phyloP scores from a whole-genome alignment of 2,888 invertebrate species.

The Aleiodes alternator region DNA sequence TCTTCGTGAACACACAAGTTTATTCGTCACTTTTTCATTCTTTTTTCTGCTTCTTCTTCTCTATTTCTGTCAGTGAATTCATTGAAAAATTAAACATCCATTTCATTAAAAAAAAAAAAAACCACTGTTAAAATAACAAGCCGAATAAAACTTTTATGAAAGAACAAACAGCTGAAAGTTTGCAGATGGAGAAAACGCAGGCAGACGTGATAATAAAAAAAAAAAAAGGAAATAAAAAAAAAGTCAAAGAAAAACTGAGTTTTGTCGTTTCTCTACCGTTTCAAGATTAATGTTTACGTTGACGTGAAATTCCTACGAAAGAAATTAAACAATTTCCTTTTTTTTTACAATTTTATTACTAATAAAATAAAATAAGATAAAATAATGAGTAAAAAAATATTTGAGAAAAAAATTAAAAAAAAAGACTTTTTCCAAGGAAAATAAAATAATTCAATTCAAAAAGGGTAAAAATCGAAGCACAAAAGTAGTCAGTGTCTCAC shows the following conservation, averaged over 20 bases:
- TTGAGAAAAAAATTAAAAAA: neutral
- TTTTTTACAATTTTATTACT: too few relatives aligned
- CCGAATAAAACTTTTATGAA: constrained; percentile 30
- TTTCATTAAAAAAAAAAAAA: constrained; percentile 6
- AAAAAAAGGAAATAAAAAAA: constrained; percentile 21
- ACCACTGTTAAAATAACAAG: constrained; percentile 29
- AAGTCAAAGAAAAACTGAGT: neutral
- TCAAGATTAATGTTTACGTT: constrained; percentile 39
- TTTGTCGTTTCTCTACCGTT: neutral
- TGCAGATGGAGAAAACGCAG: neutral
- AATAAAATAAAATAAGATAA: neutral
- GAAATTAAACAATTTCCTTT: neutral
- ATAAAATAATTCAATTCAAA: neutral
- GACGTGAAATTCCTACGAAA: constrained; percentile 25
- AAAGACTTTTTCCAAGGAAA: neutral
- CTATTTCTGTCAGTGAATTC: too few relatives aligned
- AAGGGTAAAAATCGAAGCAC: constrained; percentile 12
- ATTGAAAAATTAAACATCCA: constrained; percentile 29
- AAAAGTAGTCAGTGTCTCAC: constrained; percentile 17
- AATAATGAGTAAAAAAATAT: neutral
- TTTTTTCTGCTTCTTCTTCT: too few relatives aligned
- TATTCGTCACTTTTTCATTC: too few relatives aligned
- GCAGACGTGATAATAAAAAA: neutral
- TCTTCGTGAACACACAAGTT: too few relatives aligned
- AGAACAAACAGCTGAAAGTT: constrained; percentile 28